Evolutionary conservation across 1,140 invertebrate species (phyloP), one percentile per base, ranked within the genome.

Genomic region (Melanaphis sacchari): DNA sequence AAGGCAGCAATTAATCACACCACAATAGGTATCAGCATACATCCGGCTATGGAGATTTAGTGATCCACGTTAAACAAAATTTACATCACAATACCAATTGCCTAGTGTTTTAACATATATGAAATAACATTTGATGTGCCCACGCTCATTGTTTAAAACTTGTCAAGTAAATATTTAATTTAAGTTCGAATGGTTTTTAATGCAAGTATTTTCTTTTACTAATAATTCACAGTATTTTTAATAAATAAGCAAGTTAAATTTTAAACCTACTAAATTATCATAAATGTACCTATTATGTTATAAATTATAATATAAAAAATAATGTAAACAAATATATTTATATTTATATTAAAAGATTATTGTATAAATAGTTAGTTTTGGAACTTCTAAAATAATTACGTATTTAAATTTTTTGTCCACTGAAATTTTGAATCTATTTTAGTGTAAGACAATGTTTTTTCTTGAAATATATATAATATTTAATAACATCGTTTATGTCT

Each of bases 11-110:
- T 93, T 93, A 54, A 93, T 93, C 81, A 93, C 91, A 49, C 76
- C 49, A 93, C 46, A 93, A 93, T 93, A 93, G 91, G 66, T 93
- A 54, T 92, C 76, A 22, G 91, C 91, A 92, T 84, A 84, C 76
- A 93, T 93, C 91, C 91, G 91, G 91, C 81, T 54, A 93, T 84
- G 91, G 81, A 82, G 41, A 81, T 93, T 93, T 93, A 84, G 43
- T 85, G 38, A 85, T 93, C 24, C 43, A 93, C 36, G 46, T 81
- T 92, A 24, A 92, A 81, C 22, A 93, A 22, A 84, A 93, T 93
- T 93, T 85, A 93, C 91, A 93, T 93, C 40, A 93, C 76, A 93
- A 93, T 93, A 54, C 91, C 41, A 1, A 92, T 92, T 49, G 91
- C n/a, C n/a, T 46, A 49, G 38, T 85, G 81, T 82, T 92, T 76